Conservation (phyloP, 2,797 vertebrate genomes). For the Natrix natrix region DNA sequence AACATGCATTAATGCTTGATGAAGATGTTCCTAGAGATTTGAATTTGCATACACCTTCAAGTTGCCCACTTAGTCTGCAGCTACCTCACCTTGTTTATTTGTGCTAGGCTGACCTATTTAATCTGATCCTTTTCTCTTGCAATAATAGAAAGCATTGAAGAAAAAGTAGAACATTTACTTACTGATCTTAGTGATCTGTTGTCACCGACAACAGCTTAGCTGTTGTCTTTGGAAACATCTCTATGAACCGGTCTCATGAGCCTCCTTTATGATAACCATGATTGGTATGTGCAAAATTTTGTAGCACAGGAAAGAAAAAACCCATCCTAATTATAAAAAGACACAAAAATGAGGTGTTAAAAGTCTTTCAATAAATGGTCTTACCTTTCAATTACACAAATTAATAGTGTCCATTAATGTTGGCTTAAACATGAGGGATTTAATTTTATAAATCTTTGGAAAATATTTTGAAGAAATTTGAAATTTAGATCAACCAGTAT, state of each 20-base stretch:
- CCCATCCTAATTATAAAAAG: not conserved
- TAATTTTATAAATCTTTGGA: not conserved
- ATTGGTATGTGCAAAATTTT: not conserved
- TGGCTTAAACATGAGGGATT: not conserved
- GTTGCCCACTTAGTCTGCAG: constrained; percentile 13
- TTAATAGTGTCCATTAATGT: not conserved
- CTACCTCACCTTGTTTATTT: constrained; percentile 28
- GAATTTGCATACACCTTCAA: constrained; percentile 7
- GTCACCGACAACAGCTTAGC: not conserved
- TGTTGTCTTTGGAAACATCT: not conserved
- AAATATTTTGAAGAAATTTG: not conserved
- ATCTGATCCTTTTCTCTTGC: constrained; percentile 16
- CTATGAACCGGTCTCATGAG: not conserved
- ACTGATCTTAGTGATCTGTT: not conserved
- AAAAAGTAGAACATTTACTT: not conserved
- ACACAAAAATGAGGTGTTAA: not conserved
- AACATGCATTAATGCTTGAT: constrained; percentile 21
- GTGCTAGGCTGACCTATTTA: constrained; percentile 25
- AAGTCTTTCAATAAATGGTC: not conserved
- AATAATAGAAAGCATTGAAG: not conserved
- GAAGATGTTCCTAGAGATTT: constrained; percentile 20
- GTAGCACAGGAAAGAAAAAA: not conserved
- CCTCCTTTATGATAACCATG: rapidly evolving
- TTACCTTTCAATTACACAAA: not conserved
- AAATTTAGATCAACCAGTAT: not conserved